Conservation (phyloP, 2,888 invertebrate species). For the Myopa testacea region DNA sequence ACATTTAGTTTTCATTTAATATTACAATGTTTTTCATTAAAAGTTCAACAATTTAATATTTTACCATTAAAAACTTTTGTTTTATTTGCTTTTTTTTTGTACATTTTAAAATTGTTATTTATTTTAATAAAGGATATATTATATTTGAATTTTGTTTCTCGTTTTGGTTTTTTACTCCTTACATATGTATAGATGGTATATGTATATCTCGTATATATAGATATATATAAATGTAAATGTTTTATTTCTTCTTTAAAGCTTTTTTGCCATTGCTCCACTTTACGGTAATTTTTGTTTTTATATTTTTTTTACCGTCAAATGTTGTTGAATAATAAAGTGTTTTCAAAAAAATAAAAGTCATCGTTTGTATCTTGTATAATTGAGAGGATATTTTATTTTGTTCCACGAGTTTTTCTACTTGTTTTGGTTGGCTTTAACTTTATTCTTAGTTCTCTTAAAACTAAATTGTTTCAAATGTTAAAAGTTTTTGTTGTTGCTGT, state of each 20-base stretch:
- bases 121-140: no score
- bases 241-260: constrained; percentile 46
- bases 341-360: constrained; percentile 26
- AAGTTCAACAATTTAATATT: neutral
- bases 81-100: no score
- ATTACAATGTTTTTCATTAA: neutral
- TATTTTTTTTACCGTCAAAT: constrained; percentile 18
- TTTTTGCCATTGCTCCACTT: constrained; percentile 47
- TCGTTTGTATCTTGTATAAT: constrained; percentile 28
- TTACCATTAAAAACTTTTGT: no score
- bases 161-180: no score
- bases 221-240: neutral
- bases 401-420: constrained; percentile 25
- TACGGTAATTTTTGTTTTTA: constrained; percentile 17
- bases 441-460: neutral
- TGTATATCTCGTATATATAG: neutral
- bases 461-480: constrained; percentile 13
- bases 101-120: neutral
- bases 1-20: neutral
- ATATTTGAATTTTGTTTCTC: no score
- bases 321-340: constrained; percentile 17
- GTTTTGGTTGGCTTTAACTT: neutral
- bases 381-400: constrained; percentile 33
- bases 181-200: neutral
- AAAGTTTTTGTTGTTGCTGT: constrained; percentile 7